Percentiles rank a stretch among this genome's conserved stretches.
Conservation (phyloP, 2,888 invertebrate genomes). For the Diarsia dahlii region DNA sequence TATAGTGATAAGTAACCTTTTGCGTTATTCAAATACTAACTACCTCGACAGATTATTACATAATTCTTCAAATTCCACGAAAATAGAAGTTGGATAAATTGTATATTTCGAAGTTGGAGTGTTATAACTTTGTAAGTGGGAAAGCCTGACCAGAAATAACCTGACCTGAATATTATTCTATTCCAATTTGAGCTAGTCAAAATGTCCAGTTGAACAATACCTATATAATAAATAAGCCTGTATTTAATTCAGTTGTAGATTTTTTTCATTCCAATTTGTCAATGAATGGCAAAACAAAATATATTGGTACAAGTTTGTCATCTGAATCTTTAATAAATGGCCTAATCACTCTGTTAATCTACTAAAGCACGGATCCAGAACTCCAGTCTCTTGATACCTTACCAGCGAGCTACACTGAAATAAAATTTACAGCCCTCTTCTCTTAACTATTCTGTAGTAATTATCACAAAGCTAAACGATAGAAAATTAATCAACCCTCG, state of each 20-base stretch:
- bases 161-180: not conserved
- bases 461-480: slow-evolving; percentile 65
- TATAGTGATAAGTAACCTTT: not conserved
- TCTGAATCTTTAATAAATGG: not conserved
- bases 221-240: too few species aligned
- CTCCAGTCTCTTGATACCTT: not conserved
- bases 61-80: slow-evolving; percentile 5
- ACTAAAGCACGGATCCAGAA: not conserved
- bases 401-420: slow-evolving; percentile 9
- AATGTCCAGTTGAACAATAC: not conserved
- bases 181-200: not conserved
- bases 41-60: slow-evolving; percentile 3
- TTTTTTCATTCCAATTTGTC: too few species aligned
- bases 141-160: slow-evolving; percentile 1
- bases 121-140: slow-evolving; percentile 18
- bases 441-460: slow-evolving; percentile 50
- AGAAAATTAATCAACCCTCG: slow-evolving; percentile 71
- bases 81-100: slow-evolving; percentile 15
- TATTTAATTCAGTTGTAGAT: not conserved
- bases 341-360: not conserved
- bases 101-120: slow-evolving; percentile 8
- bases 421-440: slow-evolving; percentile 44
- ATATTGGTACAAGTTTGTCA: too few species aligned
- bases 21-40: slow-evolving; percentile 9
- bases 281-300: too few species aligned